Percentiles rank a stretch among this genome's conserved stretches.
Conservation (phyloP, 2,888 invertebrate species). For the Rhingia campestris region DNA sequence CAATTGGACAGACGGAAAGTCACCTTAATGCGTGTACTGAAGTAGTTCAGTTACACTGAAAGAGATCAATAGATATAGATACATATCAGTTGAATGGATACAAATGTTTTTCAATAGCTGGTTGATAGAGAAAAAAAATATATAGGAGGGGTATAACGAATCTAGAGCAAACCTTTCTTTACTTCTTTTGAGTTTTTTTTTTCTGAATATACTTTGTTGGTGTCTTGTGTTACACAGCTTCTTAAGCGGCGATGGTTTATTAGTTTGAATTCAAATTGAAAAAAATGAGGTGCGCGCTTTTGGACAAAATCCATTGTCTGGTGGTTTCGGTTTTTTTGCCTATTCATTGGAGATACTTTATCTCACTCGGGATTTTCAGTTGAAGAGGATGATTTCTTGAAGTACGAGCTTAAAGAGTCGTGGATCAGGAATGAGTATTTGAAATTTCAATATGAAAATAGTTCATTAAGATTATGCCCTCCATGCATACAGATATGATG, state of each 20-base stretch:
- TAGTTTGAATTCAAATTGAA: constrained; percentile 50
- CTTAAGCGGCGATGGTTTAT: constrained; percentile 48
- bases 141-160: constrained; percentile 10
- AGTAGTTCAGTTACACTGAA: constrained; percentile 52
- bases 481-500: background rate
- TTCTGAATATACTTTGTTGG: background rate
- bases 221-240: constrained; percentile 32
- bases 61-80: constrained; percentile 40
- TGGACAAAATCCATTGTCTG: constrained; percentile 5
- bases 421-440: constrained; percentile 30
- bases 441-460: constrained; percentile 5
- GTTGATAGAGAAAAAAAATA: constrained; percentile 12
- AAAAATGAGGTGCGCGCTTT: constrained; percentile 24
- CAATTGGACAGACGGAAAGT: constrained; percentile 60
- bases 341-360: constrained; percentile 35
- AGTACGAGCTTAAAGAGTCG: constrained; percentile 3
- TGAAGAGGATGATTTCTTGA: constrained; percentile 34
- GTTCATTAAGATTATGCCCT: constrained; percentile 19
- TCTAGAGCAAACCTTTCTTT: constrained; percentile 58
- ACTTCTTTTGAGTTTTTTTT: background rate
- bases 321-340: background rate
- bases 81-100: constrained; percentile 43
- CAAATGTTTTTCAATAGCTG: constrained; percentile 48
- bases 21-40: constrained; percentile 61
- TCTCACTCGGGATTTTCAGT: constrained; percentile 31